Conservation (phyloP, 2,797 vertebrate genomes). For the Alfaro cultratus region DNA sequence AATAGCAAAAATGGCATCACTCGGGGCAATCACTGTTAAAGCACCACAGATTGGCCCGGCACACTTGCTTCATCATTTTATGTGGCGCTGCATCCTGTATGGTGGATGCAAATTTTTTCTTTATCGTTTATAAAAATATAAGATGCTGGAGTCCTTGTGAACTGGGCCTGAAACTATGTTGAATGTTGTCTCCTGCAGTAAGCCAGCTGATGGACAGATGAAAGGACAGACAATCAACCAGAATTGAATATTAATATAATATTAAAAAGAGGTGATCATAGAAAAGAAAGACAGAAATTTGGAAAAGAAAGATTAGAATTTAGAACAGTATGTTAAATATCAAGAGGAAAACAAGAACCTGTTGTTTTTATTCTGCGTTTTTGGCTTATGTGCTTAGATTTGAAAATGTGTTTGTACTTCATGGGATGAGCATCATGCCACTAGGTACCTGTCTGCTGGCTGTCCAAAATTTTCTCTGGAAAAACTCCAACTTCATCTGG, state of each 20-base stretch:
- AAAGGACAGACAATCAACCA: background rate
- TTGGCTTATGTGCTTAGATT: background rate
- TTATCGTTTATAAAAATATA: no score
- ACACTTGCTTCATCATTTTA: no score
- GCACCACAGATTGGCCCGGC: no score
- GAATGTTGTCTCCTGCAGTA: background rate
- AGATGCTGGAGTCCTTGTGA: no score
- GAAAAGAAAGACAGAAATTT: background rate
- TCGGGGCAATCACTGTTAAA: no score
- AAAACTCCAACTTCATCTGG: conserved; percentile 99
- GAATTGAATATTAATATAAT: background rate
- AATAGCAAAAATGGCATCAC: no score
- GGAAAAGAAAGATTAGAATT: background rate
- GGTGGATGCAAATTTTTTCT: no score
- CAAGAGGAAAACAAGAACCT: background rate
- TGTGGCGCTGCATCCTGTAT: no score
- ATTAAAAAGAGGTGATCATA: background rate
- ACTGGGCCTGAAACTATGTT: background rate
- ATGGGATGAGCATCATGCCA: no score
- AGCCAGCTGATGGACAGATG: background rate
- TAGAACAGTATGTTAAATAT: background rate
- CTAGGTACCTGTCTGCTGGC: conserved; percentile 94
- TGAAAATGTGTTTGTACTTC: background rate
- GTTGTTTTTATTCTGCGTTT: background rate
- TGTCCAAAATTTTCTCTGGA: conserved; percentile 98